Conservation (phyloP, 2,797 vertebrate species). For the Chlorospingus flavigularis region DNA sequence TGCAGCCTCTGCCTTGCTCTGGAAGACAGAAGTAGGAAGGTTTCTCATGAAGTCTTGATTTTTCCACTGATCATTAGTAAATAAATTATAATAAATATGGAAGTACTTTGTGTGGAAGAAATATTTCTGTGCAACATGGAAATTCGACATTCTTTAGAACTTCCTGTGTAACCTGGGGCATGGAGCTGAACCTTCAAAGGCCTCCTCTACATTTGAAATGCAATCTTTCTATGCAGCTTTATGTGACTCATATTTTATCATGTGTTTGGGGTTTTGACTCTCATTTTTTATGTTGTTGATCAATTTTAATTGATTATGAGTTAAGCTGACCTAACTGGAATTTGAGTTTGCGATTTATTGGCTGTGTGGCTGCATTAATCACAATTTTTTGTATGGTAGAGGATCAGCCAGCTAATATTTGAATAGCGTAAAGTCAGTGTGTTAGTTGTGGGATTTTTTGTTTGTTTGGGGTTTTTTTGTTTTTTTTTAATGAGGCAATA, state of each 20-base stretch:
- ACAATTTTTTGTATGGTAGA: not conserved
- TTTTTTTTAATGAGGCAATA: not conserved
- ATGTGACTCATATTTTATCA: not conserved
- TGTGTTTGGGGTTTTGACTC: not conserved
- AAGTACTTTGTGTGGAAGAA: not conserved
- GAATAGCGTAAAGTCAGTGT: not conserved
- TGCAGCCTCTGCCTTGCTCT: not conserved
- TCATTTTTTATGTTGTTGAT: not conserved
- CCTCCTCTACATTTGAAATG: not conserved
- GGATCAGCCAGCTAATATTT: not conserved
- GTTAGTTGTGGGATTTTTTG: not conserved
- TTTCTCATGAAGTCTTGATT: not conserved
- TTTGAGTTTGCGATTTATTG: not conserved
- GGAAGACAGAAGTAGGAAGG: not conserved
- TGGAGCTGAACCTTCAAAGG: not conserved
- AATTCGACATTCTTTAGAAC: not conserved
- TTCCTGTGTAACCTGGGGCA: not conserved
- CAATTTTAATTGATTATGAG: not conserved
- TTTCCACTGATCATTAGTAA: not conserved
- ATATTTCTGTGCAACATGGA: not conserved
- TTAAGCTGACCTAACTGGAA: not conserved
- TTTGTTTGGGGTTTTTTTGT: too few species aligned
- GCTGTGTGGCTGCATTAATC: not conserved
- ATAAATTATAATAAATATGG: not conserved
- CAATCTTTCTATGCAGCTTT: not conserved